phyloP scores from a whole-genome alignment of 2,113 vertebrate genomes.

The Acrocephalus kingi region DNA sequence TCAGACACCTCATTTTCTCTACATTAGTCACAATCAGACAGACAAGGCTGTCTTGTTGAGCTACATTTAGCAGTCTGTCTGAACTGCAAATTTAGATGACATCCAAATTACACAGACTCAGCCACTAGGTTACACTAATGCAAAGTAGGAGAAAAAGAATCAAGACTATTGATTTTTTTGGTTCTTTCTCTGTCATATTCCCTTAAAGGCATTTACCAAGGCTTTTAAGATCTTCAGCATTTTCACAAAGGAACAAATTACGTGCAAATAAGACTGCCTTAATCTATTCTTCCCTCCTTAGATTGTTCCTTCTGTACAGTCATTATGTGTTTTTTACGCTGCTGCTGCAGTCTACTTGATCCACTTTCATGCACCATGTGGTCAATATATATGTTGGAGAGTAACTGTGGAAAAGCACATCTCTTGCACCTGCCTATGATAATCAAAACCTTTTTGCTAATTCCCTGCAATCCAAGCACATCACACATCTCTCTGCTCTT shows the following conservation, averaged over 20 bases:
- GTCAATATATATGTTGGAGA: conserved; percentile 40
- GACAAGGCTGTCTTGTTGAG: conserved; percentile 53
- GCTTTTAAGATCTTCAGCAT: conserved; percentile 57
- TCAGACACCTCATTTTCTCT: conserved; percentile 65
- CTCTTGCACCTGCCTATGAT: conserved; percentile 63
- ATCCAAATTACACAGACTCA: conserved; percentile 49
- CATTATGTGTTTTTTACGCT: conserved; percentile 45
- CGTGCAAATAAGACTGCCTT: conserved; percentile 33
- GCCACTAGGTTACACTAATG: conserved; percentile 31
- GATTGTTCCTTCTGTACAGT: conserved; percentile 42
- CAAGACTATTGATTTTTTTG: conserved; percentile 45
- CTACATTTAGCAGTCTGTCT: conserved; percentile 35
- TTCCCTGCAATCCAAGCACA: conserved; percentile 58
- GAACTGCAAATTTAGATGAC: conserved; percentile 54
- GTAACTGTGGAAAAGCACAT: conserved; percentile 49
- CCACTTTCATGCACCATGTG: conserved; percentile 63
- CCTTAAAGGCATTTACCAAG: conserved; percentile 55
- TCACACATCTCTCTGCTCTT: conserved; percentile 40
- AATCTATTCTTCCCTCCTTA: conserved; percentile 28
- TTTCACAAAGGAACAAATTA: conserved; percentile 57
- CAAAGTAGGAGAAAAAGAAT: conserved; percentile 38
- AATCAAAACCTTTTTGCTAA: conserved; percentile 65
- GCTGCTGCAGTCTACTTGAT: conserved; percentile 39
- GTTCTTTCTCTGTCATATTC: conserved; percentile 25
- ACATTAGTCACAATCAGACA: conserved; percentile 55